A percentile compares a stretch with the other conserved stretches of the same genome.
Evolutionary conservation across 2,888 invertebrate species (phyloP).

Genomic region (Synergus japonicus): DNA sequence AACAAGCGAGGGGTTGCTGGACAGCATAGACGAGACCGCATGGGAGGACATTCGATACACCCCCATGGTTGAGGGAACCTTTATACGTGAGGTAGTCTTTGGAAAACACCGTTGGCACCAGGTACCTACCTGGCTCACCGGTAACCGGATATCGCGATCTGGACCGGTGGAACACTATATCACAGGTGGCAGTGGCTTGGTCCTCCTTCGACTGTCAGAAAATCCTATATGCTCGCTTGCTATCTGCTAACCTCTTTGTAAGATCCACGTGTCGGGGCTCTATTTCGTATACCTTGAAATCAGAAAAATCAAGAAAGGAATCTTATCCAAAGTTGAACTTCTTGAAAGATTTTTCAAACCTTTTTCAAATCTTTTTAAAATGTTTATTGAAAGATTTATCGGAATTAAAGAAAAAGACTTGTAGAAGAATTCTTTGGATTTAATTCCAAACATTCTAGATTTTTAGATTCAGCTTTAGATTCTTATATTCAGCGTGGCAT

Average conservation of each 20-base stretch:
- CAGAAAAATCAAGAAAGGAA: constrained; percentile 23
- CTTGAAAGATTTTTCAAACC: not conserved
- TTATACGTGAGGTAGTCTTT: constrained; percentile 62
- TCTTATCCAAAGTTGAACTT: constrained; percentile 8
- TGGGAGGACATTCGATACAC: constrained; percentile 76
- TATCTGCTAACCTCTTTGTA: constrained; percentile 19
- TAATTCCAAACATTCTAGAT: not conserved
- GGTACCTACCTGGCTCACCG: constrained; percentile 57
- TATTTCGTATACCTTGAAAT: constrained; percentile 36
- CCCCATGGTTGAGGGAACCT: constrained; percentile 60
- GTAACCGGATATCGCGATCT: constrained; percentile 64
- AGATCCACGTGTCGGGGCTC: constrained; percentile 22
- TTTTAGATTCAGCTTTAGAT: not conserved
- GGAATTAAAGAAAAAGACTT: not conserved
- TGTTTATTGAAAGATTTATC: too few species aligned
- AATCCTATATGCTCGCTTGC: not conserved
- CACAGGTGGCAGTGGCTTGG: constrained; percentile 71
- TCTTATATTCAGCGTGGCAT: not conserved
- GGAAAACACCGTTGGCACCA: constrained; percentile 60
- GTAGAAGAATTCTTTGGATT: not conserved
- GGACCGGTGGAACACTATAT: constrained; percentile 74
- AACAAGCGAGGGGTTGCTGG: constrained; percentile 76
- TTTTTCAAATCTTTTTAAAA: too few species aligned
- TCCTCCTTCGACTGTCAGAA: constrained; percentile 60
- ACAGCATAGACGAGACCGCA: constrained; percentile 74